Conservation (phyloP, 2,888 invertebrate species). For the Hypsopygia costalis region DNA sequence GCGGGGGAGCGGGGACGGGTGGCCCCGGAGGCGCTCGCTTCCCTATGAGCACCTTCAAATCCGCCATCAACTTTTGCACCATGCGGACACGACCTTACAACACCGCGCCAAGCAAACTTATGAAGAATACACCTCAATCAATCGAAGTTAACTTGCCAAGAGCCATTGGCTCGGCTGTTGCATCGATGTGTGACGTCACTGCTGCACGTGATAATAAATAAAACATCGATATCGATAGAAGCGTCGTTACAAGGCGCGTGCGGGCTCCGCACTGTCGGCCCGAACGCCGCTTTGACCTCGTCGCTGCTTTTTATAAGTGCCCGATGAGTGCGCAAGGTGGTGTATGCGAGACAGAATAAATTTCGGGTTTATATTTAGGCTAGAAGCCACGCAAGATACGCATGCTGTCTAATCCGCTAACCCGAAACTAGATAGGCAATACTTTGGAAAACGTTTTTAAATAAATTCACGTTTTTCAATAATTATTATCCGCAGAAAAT, state of each 20-base stretch:
- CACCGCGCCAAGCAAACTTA: slow-evolving; percentile 58
- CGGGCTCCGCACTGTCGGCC: slow-evolving; percentile 67
- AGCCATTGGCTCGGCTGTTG: slow-evolving; percentile 69
- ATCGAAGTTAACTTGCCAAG: slow-evolving; percentile 62
- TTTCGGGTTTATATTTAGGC: slow-evolving; percentile 67
- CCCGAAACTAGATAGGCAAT: background rate
- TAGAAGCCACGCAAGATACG: slow-evolving; percentile 46
- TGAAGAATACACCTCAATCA: slow-evolving; percentile 59
- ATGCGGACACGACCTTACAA: slow-evolving; percentile 70
- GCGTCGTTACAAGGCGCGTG: slow-evolving; percentile 71
- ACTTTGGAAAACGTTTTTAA: too few species aligned
- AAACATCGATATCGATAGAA: slow-evolving; percentile 62
- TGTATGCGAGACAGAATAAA: slow-evolving; percentile 57
- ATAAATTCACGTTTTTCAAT: too few species aligned
- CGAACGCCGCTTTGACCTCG: slow-evolving; percentile 67
- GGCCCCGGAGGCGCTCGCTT: slow-evolving; percentile 64
- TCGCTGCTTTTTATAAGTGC: slow-evolving; percentile 74
- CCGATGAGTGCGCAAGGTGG: slow-evolving; percentile 70
- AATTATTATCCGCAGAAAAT: too few species aligned
- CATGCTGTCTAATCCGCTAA: slow-evolving; percentile 14
- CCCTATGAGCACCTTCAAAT: slow-evolving; percentile 76
- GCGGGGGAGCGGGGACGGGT: slow-evolving; percentile 37
- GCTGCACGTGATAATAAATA: slow-evolving; percentile 63
- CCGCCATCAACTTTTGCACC: slow-evolving; percentile 77
- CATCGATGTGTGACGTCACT: slow-evolving; percentile 64